These are phyloP conservation scores for Muschampia plurimacula DNA, from an alignment of 2,888 invertebrate genomes.

Conservation along the genomic window DNA sequence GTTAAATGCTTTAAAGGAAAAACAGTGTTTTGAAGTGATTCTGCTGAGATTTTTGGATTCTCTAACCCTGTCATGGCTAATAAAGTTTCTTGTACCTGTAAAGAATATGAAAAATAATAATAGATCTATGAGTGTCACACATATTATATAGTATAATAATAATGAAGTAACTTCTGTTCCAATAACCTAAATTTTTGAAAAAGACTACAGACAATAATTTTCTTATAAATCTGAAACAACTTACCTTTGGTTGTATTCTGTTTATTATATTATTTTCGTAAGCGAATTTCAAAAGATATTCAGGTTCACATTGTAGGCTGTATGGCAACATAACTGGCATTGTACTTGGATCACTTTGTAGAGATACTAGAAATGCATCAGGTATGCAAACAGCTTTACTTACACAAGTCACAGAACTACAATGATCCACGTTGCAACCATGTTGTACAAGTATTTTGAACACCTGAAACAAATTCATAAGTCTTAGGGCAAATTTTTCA, in stretches of 20 bases:
- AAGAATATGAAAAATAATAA: slow-evolving; percentile 40
- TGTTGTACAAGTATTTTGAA: slow-evolving; percentile 71
- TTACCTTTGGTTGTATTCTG: slow-evolving; percentile 61
- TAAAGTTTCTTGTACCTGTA: slow-evolving; percentile 65
- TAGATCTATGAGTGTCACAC: too few species aligned
- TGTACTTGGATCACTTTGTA: slow-evolving; percentile 65
- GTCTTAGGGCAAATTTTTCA: background rate
- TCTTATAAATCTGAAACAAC: too few species aligned
- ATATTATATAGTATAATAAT: too few species aligned
- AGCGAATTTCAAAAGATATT: slow-evolving; percentile 60
- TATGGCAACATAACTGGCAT: slow-evolving; percentile 66
- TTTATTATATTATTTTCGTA: slow-evolving; percentile 56
- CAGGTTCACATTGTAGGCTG: slow-evolving; percentile 74
- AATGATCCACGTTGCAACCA: slow-evolving; percentile 77
- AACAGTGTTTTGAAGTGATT: slow-evolving; percentile 54
- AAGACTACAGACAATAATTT: too few species aligned
- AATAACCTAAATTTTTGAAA: too few species aligned
- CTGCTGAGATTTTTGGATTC: slow-evolving; percentile 50
- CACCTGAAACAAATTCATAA: slow-evolving; percentile 57
- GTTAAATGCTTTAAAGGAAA: slow-evolving; percentile 69
- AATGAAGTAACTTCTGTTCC: too few species aligned
- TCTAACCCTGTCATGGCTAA: slow-evolving; percentile 61
- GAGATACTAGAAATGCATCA: slow-evolving; percentile 72
- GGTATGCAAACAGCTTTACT: slow-evolving; percentile 58
- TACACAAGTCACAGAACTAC: slow-evolving; percentile 51